A percentile compares a stretch with the other conserved stretches of the same genome.
Conservation (phyloP, 2,113 vertebrate genomes). For the Chamaetylas fuelleborni region DNA sequence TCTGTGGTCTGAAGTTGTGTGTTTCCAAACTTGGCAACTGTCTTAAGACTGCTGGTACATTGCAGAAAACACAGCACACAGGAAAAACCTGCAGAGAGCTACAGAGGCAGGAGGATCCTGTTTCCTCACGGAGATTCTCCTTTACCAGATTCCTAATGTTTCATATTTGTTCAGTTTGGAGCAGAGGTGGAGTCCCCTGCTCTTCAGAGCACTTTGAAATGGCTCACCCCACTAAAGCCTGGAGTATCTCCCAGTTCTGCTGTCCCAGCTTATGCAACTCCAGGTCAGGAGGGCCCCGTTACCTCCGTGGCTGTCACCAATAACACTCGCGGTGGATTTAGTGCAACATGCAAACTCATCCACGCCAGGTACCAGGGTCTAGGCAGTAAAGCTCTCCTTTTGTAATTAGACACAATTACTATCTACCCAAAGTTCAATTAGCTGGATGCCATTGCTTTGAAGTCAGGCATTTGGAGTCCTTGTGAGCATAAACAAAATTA, state of each 20-base stretch:
- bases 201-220: background rate
- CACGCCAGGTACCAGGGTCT: too few species aligned
- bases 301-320: accelerated
- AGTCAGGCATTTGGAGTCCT: background rate
- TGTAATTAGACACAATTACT: background rate
- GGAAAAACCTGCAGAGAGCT: background rate
- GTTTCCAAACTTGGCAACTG: background rate
- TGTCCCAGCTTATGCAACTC: background rate
- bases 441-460: background rate
- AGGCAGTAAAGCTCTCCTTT: background rate
- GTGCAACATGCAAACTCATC: background rate
- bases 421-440: background rate
- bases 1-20: background rate
- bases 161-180: background rate
- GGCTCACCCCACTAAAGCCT: background rate
- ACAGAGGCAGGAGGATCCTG: too few species aligned
- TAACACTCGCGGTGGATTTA: accelerated
- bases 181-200: accelerated
- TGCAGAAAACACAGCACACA: background rate
- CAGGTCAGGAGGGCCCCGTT: background rate
- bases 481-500: background rate
- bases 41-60: background rate
- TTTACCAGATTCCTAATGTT: background rate
- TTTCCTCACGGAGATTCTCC: background rate
- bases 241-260: background rate